Percentiles rank a stretch among this genome's conserved stretches.
phyloP scores from a whole-genome alignment of 2,113 vertebrate species.

The Carettochelys insculpta region DNA sequence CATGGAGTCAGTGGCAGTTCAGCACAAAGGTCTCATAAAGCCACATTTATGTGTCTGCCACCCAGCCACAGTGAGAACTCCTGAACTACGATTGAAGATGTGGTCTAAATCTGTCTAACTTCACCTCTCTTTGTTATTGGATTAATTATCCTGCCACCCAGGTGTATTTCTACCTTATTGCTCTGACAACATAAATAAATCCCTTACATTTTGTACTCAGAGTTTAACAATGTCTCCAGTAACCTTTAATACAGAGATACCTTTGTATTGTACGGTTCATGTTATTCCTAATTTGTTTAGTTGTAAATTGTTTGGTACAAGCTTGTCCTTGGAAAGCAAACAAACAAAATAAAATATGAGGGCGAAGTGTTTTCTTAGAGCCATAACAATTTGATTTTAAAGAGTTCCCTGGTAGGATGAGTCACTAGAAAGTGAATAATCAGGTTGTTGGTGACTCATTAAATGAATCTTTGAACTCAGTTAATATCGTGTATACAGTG shows the following conservation, averaged over 20 bases:
- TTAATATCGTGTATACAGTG: conserved; percentile 31
- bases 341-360: neutral
- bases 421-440: conserved; percentile 33
- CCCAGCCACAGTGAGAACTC: fast-evolving
- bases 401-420: conserved; percentile 34
- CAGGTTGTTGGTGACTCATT: conserved; percentile 43
- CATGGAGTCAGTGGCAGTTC: neutral
- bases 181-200: neutral
- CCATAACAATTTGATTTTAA: neutral
- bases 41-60: neutral
- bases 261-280: neutral
- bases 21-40: neutral
- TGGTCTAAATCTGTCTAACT: neutral
- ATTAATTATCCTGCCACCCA: neutral
- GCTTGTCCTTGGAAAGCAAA: conserved; percentile 21
- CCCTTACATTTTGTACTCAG: neutral
- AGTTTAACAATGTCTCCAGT: neutral
- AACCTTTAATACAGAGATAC: neutral
- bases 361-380: neutral
- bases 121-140: neutral
- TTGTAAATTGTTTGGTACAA: neutral
- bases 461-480: conserved; percentile 35
- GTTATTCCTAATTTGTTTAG: conserved; percentile 2
- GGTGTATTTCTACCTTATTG: neutral
- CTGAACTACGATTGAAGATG: neutral